Evolutionary conservation across 2,113 vertebrate species (phyloP).

Genomic region (Indri indri): DNA sequence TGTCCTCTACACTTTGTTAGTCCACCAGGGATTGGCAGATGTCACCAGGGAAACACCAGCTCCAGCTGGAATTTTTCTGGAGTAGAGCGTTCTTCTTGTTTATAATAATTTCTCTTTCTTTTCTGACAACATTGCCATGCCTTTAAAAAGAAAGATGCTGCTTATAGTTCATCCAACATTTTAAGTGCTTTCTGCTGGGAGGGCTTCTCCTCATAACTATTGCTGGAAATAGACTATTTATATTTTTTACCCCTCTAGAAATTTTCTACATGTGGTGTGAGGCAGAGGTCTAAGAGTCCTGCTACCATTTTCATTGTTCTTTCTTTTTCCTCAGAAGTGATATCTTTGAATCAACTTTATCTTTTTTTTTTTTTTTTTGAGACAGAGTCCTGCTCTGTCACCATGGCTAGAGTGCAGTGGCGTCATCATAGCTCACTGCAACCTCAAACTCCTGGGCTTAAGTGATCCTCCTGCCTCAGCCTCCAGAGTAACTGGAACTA

Average conservation of each 20-base stretch:
- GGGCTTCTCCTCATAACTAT: slow-evolving; percentile 64
- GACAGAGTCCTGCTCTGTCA: too few species aligned
- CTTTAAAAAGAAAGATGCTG: slow-evolving; percentile 66
- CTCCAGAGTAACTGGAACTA: too few species aligned
- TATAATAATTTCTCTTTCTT: slow-evolving; percentile 57
- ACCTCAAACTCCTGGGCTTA: too few species aligned
- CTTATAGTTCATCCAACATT: slow-evolving; percentile 72
- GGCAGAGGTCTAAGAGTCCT: slow-evolving; percentile 31
- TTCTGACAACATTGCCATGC: slow-evolving; percentile 65
- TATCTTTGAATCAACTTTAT: background rate
- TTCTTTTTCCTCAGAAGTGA: slow-evolving; percentile 24
- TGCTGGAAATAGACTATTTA: slow-evolving; percentile 57
- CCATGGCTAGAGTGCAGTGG: too few species aligned
- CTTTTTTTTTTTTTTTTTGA: too few species aligned
- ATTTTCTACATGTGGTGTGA: slow-evolving; percentile 46
- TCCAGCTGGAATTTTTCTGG: slow-evolving; percentile 28
- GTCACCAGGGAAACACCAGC: background rate
- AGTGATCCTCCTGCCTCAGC: too few species aligned
- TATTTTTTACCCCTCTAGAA: slow-evolving; percentile 36
- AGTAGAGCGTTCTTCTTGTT: slow-evolving; percentile 46
- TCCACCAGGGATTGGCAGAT: background rate
- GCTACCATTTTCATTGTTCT: background rate
- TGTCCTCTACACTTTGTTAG: background rate
- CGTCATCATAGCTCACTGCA: too few species aligned
- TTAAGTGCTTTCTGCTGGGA: slow-evolving; percentile 66